A percentile compares a stretch with the other conserved stretches of the same genome.
phyloP scores from a whole-genome alignment of 2,888 invertebrate genomes.

The Raillietiella orientalis region DNA sequence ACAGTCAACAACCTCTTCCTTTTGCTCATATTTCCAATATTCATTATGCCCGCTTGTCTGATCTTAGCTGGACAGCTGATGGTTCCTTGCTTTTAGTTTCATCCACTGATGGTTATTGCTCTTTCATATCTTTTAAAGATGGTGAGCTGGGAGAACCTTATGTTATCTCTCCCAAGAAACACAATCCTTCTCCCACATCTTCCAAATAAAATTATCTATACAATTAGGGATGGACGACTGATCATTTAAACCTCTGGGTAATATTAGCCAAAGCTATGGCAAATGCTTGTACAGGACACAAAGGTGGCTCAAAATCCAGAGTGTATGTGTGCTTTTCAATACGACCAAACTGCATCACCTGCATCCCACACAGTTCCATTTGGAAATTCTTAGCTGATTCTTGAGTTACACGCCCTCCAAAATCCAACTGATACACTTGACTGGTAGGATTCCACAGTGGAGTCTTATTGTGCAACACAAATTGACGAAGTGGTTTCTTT shows the following conservation, averaged over 20 bases:
- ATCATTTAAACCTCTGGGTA: constrained; percentile 62
- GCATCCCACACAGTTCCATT: constrained; percentile 82
- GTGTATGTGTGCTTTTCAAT: constrained; percentile 97
- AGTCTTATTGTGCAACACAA: constrained; percentile 87
- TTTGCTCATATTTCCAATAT: constrained; percentile 49
- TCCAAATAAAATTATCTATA: not conserved
- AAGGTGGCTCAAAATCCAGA: constrained; percentile 92
- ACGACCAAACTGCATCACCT: constrained; percentile 98
- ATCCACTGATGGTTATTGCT: constrained; percentile 68
- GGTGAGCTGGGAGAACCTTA: constrained; percentile 32
- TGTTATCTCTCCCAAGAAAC: too few relatives aligned
- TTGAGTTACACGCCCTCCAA: constrained; percentile 93
- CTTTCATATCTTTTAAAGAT: constrained; percentile 37
- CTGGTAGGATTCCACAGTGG: constrained; percentile 98
- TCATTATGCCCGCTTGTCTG: constrained; percentile 61
- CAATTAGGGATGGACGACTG: too few relatives aligned
- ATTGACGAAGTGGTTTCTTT: constrained; percentile 34
- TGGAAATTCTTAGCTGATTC: constrained; percentile 99
- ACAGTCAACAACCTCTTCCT: constrained; percentile 48
- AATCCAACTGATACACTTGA: constrained; percentile 95
- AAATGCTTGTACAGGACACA: constrained; percentile 91
- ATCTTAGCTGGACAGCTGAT: constrained; percentile 56
- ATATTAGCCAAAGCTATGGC: constrained; percentile 90
- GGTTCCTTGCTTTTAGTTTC: constrained; percentile 38
- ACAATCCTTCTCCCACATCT: too few relatives aligned